Conservation (phyloP, 2,888 invertebrate genomes). For the Andricus curvator region DNA sequence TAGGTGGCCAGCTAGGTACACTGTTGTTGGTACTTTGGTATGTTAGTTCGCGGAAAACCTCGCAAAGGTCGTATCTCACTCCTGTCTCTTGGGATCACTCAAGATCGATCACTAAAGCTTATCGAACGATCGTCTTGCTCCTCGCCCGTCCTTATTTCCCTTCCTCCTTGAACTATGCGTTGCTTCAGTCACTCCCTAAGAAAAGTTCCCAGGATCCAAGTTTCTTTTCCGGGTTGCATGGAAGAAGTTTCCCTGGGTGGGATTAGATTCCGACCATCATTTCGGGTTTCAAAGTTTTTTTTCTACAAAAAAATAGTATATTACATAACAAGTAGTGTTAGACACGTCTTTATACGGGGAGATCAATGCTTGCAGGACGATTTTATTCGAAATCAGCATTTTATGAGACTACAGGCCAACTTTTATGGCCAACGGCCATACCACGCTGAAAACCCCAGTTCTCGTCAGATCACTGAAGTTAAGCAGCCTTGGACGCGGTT, state of each 20-base stretch:
- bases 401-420: no score
- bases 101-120: conserved; percentile 22
- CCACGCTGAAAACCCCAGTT: no score
- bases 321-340: no score
- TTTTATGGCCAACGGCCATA: no score
- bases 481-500: no score
- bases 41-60: conserved; percentile 22
- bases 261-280: not conserved
- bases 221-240: conserved; percentile 10
- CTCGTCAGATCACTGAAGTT: no score
- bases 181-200: not conserved
- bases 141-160: not conserved
- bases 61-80: conserved; percentile 15
- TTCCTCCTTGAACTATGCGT: conserved; percentile 10
- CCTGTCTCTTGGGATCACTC: conserved; percentile 30
- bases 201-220: not conserved
- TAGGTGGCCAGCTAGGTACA: conserved; percentile 17
- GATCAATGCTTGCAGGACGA: no score
- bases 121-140: conserved; percentile 21
- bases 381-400: no score
- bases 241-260: not conserved
- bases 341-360: no score
- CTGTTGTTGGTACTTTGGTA: conserved; percentile 27
- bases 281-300: not conserved
- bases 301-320: no score